These are phyloP conservation scores for Suncus etruscus DNA, from an alignment of 2,113 vertebrate genomes.

Conservation along the genomic window DNA sequence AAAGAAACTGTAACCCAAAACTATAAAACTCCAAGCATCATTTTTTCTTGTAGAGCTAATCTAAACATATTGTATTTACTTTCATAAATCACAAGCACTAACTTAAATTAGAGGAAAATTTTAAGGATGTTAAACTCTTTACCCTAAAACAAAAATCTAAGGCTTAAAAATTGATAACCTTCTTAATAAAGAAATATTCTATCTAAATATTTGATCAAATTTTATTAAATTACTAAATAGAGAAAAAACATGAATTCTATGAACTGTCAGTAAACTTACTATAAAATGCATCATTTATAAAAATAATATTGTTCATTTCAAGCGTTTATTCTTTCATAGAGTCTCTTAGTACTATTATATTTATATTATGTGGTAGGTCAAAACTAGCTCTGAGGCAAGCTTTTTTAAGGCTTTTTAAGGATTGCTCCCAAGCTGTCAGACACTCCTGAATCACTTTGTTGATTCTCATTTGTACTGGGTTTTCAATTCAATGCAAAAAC, in stretches of 20 bases:
- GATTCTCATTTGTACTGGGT: no score
- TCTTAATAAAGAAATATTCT: not conserved
- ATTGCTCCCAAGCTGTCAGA: no score
- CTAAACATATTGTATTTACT: slow-evolving; percentile 49
- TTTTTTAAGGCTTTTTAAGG: no score
- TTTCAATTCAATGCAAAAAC: no score
- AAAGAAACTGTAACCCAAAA: slow-evolving; percentile 14
- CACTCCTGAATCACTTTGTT: no score
- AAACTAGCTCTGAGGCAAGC: not conserved
- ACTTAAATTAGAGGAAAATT: slow-evolving; percentile 28
- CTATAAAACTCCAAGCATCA: slow-evolving; percentile 26
- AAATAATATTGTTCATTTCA: slow-evolving; percentile 50
- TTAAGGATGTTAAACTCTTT: not conserved
- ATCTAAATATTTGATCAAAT: slow-evolving; percentile 62
- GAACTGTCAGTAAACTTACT: slow-evolving; percentile 27
- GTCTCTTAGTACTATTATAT: slow-evolving; percentile 31
- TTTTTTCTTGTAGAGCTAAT: not conserved
- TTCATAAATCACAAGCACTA: slow-evolving; percentile 47
- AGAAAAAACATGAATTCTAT: not conserved
- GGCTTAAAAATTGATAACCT: not conserved
- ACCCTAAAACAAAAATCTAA: not conserved
- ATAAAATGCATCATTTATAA: not conserved
- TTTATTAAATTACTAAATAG: slow-evolving; percentile 56
- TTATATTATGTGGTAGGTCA: slow-evolving; percentile 32
- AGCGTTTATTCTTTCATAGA: slow-evolving; percentile 38